Evolutionary conservation across 2,113 vertebrate species (phyloP).

Genomic region (Ifrita kowaldi): DNA sequence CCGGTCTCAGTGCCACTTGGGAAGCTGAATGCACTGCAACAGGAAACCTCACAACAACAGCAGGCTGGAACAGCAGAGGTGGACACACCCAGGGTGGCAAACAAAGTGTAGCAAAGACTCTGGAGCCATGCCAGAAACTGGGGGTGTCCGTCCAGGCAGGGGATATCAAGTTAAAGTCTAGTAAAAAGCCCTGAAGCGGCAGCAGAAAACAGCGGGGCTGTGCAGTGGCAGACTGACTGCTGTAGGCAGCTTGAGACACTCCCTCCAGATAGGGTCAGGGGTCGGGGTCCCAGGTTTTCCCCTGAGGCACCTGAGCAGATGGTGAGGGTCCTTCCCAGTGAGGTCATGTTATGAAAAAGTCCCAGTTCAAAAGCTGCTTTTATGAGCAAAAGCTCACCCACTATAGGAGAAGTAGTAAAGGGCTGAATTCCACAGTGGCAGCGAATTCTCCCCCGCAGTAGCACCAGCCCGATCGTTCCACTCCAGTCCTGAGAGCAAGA

Average conservation of each 20-base stretch:
- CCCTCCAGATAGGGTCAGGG: background rate
- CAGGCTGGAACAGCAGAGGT: background rate
- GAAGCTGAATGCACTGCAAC: background rate
- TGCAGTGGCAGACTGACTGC: too few relatives aligned
- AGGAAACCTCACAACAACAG: background rate
- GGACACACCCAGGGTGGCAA: background rate
- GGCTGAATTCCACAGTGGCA: background rate
- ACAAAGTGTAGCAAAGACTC: background rate
- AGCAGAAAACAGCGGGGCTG: background rate
- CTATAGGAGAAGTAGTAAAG: background rate
- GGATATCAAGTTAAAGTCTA: background rate
- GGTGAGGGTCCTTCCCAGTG: background rate
- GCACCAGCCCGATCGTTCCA: fast-evolving
- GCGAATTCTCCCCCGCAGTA: background rate
- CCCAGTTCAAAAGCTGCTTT: background rate
- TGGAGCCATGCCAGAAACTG: background rate
- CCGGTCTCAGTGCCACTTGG: background rate
- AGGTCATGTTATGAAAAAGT: background rate
- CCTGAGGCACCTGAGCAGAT: background rate
- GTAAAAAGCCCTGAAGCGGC: background rate
- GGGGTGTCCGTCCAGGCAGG: fast-evolving
- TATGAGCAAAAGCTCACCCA: background rate
- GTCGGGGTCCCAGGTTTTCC: fast-evolving
- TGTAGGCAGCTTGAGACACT: background rate
- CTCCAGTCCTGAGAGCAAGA: background rate